A percentile compares a stretch with the other conserved stretches of the same genome.
phyloP scores from a whole-genome alignment of 2,888 invertebrate species.

The Ectemnius lituratus region DNA sequence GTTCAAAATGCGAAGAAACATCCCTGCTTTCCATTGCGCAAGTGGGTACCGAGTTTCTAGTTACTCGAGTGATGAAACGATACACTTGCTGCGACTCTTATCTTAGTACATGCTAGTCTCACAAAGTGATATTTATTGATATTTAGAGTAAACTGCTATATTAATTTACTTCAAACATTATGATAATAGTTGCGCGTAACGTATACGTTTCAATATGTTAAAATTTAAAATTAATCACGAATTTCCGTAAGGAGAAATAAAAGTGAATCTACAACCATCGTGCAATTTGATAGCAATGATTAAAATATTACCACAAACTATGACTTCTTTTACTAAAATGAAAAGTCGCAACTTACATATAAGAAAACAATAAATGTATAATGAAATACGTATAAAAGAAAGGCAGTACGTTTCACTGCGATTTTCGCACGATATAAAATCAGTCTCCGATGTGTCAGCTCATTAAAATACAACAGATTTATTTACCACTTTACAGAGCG shows the following conservation, averaged over 20 bases:
- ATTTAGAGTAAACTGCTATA: no score
- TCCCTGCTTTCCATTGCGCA: no score
- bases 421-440: constrained; percentile 18
- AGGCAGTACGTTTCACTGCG: neutral
- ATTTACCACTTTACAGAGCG: neutral
- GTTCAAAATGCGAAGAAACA: no score
- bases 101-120: no score
- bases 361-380: constrained; percentile 5
- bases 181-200: no score
- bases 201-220: no score
- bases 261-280: neutral
- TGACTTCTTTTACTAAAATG: neutral
- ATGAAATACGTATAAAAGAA: neutral
- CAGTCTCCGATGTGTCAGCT: constrained; percentile 23
- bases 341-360: constrained; percentile 15
- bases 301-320: neutral
- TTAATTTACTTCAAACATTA: no score
- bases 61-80: no score
- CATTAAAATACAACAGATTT: neutral
- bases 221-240: neutral
- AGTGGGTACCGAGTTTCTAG: no score
- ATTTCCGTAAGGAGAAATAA: neutral
- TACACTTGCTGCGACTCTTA: no score
- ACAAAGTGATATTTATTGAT: no score
- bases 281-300: neutral